These are phyloP conservation scores for Australoheros facetus DNA, from an alignment of 2,797 vertebrate species.

Conservation along the genomic window DNA sequence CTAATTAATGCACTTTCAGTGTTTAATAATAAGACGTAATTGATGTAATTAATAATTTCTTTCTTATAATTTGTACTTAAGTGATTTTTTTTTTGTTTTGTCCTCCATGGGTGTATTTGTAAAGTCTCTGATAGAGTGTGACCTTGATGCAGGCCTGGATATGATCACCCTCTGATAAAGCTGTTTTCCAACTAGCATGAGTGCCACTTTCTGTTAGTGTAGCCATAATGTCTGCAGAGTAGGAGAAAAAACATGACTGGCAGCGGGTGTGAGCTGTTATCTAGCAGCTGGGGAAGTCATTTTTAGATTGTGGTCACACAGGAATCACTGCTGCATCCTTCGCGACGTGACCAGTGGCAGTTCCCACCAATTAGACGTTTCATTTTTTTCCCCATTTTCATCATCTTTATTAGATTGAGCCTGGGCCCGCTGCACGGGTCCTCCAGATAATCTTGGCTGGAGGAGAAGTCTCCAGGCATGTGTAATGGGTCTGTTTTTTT, in stretches of 20 bases:
- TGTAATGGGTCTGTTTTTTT: constrained; percentile 61
- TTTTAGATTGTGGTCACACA: constrained; percentile 80
- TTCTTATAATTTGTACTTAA: not conserved
- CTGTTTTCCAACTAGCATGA: constrained; percentile 66
- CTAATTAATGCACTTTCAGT: not conserved
- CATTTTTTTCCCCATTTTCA: constrained; percentile 46
- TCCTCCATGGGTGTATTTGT: constrained; percentile 11
- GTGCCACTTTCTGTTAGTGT: constrained; percentile 53
- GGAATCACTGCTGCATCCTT: constrained; percentile 71
- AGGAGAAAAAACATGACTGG: constrained; percentile 71
- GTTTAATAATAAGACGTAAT: not conserved
- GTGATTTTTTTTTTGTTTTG: not conserved
- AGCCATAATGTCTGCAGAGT: constrained; percentile 75
- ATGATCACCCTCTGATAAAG: constrained; percentile 68
- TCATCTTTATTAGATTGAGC: constrained; percentile 74
- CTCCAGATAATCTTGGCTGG: constrained; percentile 59
- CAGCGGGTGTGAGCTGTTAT: constrained; percentile 72
- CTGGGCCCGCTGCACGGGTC: constrained; percentile 31
- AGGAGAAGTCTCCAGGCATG: constrained; percentile 57
- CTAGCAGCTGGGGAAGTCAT: constrained; percentile 77
- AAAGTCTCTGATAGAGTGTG: constrained; percentile 50
- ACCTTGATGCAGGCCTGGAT: constrained; percentile 50
- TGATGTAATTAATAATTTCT: not conserved
- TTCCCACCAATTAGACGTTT: constrained; percentile 77
- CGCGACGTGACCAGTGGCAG: constrained; percentile 79